Percentiles rank a stretch among this genome's conserved stretches.
Conservation (phyloP, 2,888 invertebrate species). For the Cerastis rubricosa region DNA sequence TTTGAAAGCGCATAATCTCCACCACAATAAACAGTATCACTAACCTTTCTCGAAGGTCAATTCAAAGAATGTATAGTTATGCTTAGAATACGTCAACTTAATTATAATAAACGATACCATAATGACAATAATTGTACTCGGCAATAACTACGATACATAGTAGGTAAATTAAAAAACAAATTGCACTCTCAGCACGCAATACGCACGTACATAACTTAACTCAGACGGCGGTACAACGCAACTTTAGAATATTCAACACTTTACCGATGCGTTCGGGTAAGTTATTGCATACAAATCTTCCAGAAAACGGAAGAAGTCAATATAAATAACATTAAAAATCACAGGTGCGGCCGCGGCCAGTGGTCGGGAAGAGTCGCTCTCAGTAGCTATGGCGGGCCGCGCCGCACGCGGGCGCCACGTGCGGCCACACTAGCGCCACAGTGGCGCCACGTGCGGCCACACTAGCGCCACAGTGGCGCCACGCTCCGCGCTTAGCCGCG, state of each 20-base stretch:
- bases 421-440: background rate
- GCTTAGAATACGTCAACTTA: slow-evolving; percentile 88
- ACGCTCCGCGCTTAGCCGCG: slow-evolving; percentile 54
- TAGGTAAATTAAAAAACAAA: slow-evolving; percentile 79
- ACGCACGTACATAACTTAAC: slow-evolving; percentile 78
- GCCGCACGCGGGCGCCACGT: background rate
- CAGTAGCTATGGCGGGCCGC: slow-evolving; percentile 46
- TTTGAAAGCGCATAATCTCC: slow-evolving; percentile 82
- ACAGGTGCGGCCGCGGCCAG: slow-evolving; percentile 75
- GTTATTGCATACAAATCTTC: slow-evolving; percentile 82
- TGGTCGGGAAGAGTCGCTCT: slow-evolving; percentile 58
- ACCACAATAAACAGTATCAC: slow-evolving; percentile 89
- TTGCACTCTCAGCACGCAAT: slow-evolving; percentile 82
- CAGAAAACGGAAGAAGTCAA: slow-evolving; percentile 80
- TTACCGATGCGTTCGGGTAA: slow-evolving; percentile 82
- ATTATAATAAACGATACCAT: slow-evolving; percentile 82
- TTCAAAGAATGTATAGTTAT: slow-evolving; percentile 90
- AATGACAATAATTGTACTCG: slow-evolving; percentile 86
- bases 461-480: slow-evolving; percentile 46
- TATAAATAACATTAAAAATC: slow-evolving; percentile 79
- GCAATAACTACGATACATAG: slow-evolving; percentile 82
- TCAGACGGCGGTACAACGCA: slow-evolving; percentile 78
- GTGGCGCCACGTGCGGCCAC: slow-evolving; percentile 43
- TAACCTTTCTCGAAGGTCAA: slow-evolving; percentile 91
- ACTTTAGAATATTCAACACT: slow-evolving; percentile 88